Base-by-base conservation (phyloP, 1,140 invertebrate species). In the Luehdorfia chinensis region DNA sequence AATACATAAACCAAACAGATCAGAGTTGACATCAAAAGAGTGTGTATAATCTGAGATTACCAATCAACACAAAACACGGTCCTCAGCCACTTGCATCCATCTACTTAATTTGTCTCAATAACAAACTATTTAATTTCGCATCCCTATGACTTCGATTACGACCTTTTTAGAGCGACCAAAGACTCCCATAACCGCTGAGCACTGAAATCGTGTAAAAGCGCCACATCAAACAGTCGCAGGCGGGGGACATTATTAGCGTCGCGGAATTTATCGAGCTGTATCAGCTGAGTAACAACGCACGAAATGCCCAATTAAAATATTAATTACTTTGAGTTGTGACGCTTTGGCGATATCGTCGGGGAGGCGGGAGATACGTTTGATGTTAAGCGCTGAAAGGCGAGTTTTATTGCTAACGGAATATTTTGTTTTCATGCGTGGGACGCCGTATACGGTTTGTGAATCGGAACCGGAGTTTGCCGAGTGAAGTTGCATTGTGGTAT, bases 271-370 rank as follows among this genome's bases (percentile, higher is more conserved):
- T 73, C 61, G 69, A 61, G 71, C 68, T 66, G 63, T 75, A 75
- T 76, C 71, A 74, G 62, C 59, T 54, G 53, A 56, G 65, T 66
- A 70, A 68, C 68, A 70, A 64, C 69, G 72, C 61, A 59, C 54
- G 47, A 69, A 75, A 71, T 70, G 66, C 65, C 71, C 75, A 79
- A 79, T 79, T 76, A 79, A 79, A 79, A 79, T 76, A 79, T 76
- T 79, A 79, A 79, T 76, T 79, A 72, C 73, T 66, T 53, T 59
- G 60, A 66, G 66, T 64, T 68, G 64, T n/a, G n/a, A 63, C 63
- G 68, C 59, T 63, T 57, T 37, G 51, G 30, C 37, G 51, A 21
- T 37, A 12, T 5, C 34, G 34, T 2, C 34, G 18, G 18, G 15
- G 34, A 5, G 18, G 11, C 19, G 19, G 15, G 16, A 18, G 27